These are phyloP conservation scores for Rhinolophus sinicus DNA, from an alignment of 2,113 vertebrate species.

Conservation along the genomic window DNA sequence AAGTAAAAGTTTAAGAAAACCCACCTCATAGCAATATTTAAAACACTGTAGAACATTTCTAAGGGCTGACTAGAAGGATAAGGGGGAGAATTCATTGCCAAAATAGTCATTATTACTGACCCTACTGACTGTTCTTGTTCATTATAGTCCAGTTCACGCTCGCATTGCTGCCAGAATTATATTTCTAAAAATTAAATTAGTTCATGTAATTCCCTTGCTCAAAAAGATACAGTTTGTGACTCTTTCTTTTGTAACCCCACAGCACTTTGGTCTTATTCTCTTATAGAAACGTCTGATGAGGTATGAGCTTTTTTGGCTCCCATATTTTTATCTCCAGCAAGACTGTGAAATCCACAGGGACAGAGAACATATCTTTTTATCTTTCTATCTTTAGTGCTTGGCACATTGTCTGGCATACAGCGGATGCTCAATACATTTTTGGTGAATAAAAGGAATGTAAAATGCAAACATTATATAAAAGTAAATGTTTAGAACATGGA, in stretches of 20 bases:
- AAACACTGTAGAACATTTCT: not conserved
- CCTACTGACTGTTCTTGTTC: not conserved
- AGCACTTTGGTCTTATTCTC: not conserved
- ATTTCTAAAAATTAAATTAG: conserved; percentile 3
- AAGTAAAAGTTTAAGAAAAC: conserved; percentile 20
- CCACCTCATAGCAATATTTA: not conserved
- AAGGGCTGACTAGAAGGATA: not conserved
- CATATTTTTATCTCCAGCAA: not conserved
- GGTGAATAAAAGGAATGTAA: not conserved
- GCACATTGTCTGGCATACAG: not conserved
- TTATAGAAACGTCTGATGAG: not conserved
- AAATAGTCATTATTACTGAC: not conserved
- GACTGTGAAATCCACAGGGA: not conserved
- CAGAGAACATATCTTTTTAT: not conserved
- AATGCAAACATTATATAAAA: conserved; percentile 15
- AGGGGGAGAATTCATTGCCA: not conserved
- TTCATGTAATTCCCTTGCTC: not conserved
- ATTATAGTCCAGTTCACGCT: not conserved
- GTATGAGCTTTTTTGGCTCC: not conserved
- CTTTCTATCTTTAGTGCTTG: not conserved
- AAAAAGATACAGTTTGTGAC: not conserved
- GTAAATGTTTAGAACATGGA: not conserved
- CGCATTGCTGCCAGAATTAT: not conserved
- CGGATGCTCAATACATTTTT: not conserved
- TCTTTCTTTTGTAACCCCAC: not conserved